Evolutionary conservation across 2,797 vertebrate genomes (phyloP).

Genomic region (Loriculus beryllinus): DNA sequence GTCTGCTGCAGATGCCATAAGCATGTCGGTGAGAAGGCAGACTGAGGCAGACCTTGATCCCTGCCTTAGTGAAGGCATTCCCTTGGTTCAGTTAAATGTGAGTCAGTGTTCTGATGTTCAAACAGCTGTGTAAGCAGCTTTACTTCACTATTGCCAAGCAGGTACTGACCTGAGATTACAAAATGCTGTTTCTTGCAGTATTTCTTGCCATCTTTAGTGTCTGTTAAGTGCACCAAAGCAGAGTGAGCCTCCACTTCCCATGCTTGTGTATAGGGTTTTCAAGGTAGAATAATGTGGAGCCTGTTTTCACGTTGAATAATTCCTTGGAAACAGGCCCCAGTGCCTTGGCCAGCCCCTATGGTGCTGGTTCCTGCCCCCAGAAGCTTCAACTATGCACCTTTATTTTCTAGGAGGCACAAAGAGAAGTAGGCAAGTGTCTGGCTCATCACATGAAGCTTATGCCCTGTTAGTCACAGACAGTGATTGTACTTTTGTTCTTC

Average conservation of each 20-base stretch:
- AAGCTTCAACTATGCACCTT: neutral
- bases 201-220: neutral
- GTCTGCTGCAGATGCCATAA: neutral
- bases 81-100: neutral
- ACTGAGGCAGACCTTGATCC: neutral
- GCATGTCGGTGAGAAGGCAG: neutral
- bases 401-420: neutral
- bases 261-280: neutral
- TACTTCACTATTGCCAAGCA: neutral
- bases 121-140: neutral
- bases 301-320: neutral
- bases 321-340: neutral
- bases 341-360: neutral
- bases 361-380: neutral
- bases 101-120: neutral
- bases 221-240: neutral
- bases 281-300: neutral
- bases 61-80: neutral
- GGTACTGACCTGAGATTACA: neutral
- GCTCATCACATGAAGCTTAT: neutral
- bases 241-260: neutral
- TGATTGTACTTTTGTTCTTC: neutral
- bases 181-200: neutral
- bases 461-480: neutral
- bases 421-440: neutral